A percentile compares a stretch with the other conserved stretches of the same genome.
These are phyloP conservation scores for Sylvilagus floridanus DNA, from an alignment of 2,797 vertebrate genomes.

Conservation along the genomic window DNA sequence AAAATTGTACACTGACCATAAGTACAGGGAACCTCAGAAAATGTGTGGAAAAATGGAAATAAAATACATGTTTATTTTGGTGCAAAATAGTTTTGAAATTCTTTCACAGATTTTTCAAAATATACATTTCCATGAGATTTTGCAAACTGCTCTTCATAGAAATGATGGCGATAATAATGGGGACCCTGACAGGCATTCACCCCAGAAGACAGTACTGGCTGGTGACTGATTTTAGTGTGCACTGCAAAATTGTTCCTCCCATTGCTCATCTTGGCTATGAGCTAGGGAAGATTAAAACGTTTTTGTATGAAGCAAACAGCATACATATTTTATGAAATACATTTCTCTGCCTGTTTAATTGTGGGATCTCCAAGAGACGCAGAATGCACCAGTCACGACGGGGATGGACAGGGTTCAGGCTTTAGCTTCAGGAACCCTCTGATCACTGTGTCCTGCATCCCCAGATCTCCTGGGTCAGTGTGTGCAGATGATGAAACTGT, in stretches of 20 bases:
- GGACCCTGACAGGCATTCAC: not conserved
- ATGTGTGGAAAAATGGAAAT: no score
- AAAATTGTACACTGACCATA: not conserved
- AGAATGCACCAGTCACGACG: constrained; percentile 65
- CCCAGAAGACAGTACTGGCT: not conserved
- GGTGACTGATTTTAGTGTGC: not conserved
- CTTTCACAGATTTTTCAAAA: no score
- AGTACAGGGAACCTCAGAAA: no score
- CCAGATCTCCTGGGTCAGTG: not conserved
- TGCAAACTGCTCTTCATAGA: not conserved
- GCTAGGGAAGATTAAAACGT: constrained; percentile 79
- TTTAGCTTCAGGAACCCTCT: not conserved
- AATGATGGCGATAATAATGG: not conserved
- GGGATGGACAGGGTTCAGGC: constrained; percentile 25
- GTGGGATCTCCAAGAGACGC: constrained; percentile 69
- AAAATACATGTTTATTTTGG: no score
- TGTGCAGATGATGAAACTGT: no score
- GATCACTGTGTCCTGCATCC: not conserved
- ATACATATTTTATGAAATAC: constrained; percentile 86
- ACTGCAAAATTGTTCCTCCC: constrained; percentile 6
- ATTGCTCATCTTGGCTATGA: constrained; percentile 53
- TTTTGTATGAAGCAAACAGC: constrained; percentile 81
- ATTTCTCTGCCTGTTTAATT: constrained; percentile 85
- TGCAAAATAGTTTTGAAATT: no score
- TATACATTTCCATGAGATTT: no score